A percentile compares a stretch with the other conserved stretches of the same genome.
phyloP scores from a whole-genome alignment of 1,140 invertebrate genomes.

The Steinernema feltiae region DNA sequence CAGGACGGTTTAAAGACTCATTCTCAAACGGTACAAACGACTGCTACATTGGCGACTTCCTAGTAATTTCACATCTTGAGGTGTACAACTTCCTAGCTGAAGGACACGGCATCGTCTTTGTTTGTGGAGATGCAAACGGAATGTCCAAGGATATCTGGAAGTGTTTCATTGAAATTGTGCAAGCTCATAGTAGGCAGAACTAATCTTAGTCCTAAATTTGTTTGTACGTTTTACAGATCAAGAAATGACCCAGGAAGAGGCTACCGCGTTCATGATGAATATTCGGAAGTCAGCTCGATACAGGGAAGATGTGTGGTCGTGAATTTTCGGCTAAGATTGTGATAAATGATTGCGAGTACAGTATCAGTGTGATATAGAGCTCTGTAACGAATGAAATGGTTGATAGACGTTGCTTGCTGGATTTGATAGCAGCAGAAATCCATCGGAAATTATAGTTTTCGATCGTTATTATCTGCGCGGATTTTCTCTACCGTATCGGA shows the following conservation, averaged over 20 bases:
- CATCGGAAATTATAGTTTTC: too few species aligned
- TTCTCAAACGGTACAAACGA: slow-evolving; percentile 43
- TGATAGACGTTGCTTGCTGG: too few species aligned
- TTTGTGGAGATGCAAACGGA: slow-evolving; percentile 62
- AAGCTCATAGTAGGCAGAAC: slow-evolving; percentile 41
- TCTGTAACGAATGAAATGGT: too few species aligned
- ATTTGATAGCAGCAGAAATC: too few species aligned
- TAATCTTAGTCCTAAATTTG: not conserved
- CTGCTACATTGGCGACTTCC: too few species aligned
- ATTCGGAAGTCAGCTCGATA: slow-evolving; percentile 58
- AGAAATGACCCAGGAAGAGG: slow-evolving; percentile 47
- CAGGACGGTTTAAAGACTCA: slow-evolving; percentile 58
- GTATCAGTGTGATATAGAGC: too few species aligned
- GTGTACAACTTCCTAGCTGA: slow-evolving; percentile 26
- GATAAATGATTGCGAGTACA: too few species aligned
- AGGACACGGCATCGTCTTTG: slow-evolving; percentile 52
- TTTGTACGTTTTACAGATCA: not conserved
- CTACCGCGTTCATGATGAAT: slow-evolving; percentile 56
- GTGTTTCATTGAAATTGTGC: slow-evolving; percentile 57
- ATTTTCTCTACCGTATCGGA: too few species aligned
- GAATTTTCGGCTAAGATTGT: slow-evolving; percentile 28
- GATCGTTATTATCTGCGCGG: too few species aligned
- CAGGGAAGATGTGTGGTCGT: slow-evolving; percentile 62
- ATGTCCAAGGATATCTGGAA: slow-evolving; percentile 61
- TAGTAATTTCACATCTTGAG: slow-evolving; percentile 15